These are phyloP conservation scores for Elephantulus edwardii DNA, from an alignment of 2,113 vertebrate species.

Conservation along the genomic window DNA sequence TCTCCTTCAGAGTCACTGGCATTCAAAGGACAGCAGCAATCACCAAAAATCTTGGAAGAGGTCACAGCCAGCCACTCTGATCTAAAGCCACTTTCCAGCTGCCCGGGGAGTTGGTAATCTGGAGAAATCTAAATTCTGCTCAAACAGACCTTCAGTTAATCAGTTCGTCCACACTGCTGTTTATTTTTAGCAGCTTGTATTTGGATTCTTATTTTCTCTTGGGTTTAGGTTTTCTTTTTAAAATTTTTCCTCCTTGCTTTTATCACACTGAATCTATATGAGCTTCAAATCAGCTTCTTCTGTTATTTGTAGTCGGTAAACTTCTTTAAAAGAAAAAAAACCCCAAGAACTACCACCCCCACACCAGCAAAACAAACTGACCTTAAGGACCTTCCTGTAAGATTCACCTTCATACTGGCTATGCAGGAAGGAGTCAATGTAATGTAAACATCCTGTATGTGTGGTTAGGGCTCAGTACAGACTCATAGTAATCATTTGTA, in stretches of 20 bases:
- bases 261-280: background rate
- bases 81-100: conserved; percentile 32
- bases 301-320: background rate
- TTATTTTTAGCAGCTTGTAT: conserved; percentile 63
- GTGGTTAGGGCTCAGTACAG: background rate
- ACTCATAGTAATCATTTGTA: background rate
- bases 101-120: background rate
- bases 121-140: conserved; percentile 55
- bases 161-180: conserved; percentile 4
- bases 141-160: conserved; percentile 27
- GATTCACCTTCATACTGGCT: background rate
- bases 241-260: background rate
- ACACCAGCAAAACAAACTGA: background rate
- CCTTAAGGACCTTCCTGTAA: background rate
- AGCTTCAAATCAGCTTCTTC: background rate
- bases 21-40: conserved; percentile 37
- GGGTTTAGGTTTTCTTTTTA: background rate
- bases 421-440: background rate
- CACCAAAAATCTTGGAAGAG: conserved; percentile 36
- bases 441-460: background rate
- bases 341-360: no score
- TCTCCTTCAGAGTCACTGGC: background rate
- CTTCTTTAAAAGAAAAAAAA: conserved; percentile 23
- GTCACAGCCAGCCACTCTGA: background rate
- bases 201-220: conserved; percentile 58